phyloP scores from a whole-genome alignment of 1,140 invertebrate genomes.

The Tetramorium parvispinum region DNA sequence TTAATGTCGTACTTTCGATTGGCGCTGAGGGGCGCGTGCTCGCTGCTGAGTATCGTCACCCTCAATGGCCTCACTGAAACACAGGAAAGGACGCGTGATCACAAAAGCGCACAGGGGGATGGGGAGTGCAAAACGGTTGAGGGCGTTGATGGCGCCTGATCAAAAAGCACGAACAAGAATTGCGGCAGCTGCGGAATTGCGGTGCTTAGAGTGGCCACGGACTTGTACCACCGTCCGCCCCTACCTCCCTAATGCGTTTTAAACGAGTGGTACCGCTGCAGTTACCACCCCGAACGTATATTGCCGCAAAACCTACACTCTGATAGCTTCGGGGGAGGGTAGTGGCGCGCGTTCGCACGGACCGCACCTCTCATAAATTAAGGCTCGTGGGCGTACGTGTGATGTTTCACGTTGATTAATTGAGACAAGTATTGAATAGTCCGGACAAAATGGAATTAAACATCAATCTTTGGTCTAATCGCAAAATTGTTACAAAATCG shows the following conservation, averaged over 20 bases:
- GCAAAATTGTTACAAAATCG: background rate
- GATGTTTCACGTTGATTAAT: constrained; percentile 55
- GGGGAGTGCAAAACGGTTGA: background rate
- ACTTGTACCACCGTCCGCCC: constrained; percentile 35
- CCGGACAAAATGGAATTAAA: constrained; percentile 41
- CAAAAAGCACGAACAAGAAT: constrained; percentile 61
- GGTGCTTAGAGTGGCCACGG: constrained; percentile 51
- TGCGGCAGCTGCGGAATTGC: constrained; percentile 54
- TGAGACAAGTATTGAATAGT: constrained; percentile 55
- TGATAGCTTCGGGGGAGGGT: constrained; percentile 47
- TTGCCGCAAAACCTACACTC: constrained; percentile 57
- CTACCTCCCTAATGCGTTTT: constrained; percentile 70
- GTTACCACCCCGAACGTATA: constrained; percentile 59
- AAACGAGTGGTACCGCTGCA: constrained; percentile 65
- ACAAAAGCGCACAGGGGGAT: background rate
- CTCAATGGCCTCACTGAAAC: constrained; percentile 91
- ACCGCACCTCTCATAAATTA: constrained; percentile 58
- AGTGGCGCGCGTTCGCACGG: constrained; percentile 11
- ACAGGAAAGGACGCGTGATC: constrained; percentile 26
- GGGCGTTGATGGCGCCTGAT: constrained; percentile 55
- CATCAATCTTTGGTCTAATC: constrained; percentile 50
- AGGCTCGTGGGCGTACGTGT: constrained; percentile 38
- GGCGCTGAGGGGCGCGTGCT: constrained; percentile 92
- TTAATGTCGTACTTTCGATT: constrained; percentile 91
- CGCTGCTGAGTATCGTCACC: constrained; percentile 91